Conservation (phyloP, 2,113 vertebrate genomes). For the Brachyistius frenatus region DNA sequence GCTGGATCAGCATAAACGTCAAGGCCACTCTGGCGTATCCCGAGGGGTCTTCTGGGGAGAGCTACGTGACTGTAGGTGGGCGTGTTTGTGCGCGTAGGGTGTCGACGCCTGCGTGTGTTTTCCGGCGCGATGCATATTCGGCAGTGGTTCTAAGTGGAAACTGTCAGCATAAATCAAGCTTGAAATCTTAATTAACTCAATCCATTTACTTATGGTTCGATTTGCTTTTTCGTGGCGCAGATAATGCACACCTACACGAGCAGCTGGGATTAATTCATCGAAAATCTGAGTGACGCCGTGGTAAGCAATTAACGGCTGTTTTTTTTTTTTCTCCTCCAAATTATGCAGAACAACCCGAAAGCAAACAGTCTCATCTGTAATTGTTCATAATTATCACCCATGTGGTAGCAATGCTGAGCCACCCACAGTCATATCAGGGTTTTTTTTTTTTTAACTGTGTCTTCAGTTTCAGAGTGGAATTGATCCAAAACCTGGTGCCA, state of each 20-base stretch:
- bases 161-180: constrained; percentile 38
- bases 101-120: not conserved
- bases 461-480: constrained; percentile 34
- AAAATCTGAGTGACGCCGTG: constrained; percentile 10
- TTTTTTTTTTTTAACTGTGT: not conserved
- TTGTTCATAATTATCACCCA: constrained; percentile 52
- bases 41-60: constrained; percentile 44
- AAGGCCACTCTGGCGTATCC: constrained; percentile 61
- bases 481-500: constrained; percentile 31
- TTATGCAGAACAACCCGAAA: constrained; percentile 38
- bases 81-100: constrained; percentile 8
- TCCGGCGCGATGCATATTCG: not conserved
- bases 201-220: constrained; percentile 28
- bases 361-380: constrained; percentile 46
- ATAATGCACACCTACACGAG: not conserved
- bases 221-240: constrained; percentile 24
- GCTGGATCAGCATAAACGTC: constrained; percentile 81
- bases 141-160: constrained; percentile 19
- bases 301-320: constrained; percentile 39
- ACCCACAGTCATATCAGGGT: constrained; percentile 19
- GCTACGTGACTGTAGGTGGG: constrained; percentile 16
- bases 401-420: constrained; percentile 39
- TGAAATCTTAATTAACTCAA: constrained; percentile 52
- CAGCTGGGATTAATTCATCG: constrained; percentile 14
- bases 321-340: constrained; percentile 1